Conservation (phyloP, 1,140 invertebrate genomes). For the Calliphora vicina region DNA sequence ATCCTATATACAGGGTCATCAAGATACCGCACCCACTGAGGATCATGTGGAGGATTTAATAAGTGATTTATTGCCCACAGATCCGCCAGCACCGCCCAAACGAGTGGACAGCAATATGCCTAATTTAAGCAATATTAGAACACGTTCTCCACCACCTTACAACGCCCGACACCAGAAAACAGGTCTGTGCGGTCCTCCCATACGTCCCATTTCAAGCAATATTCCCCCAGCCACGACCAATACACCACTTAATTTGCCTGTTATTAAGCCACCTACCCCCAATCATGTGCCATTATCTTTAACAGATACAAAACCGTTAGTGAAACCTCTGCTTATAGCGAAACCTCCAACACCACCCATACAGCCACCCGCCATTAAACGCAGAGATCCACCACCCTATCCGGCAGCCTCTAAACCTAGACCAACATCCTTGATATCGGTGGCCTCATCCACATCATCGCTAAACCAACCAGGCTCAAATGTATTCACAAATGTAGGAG, state of each 20-base stretch:
- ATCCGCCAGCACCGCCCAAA: conserved; percentile 71
- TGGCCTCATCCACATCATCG: conserved; percentile 45
- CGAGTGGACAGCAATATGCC: conserved; percentile 68
- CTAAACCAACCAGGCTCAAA: conserved; percentile 14
- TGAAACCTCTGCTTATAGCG: background rate
- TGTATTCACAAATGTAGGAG: conserved; percentile 43
- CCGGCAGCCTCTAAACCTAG: conserved; percentile 63
- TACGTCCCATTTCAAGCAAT: conserved; percentile 40
- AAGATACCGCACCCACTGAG: conserved; percentile 66
- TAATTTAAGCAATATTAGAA: conserved; percentile 41
- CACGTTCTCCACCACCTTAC: conserved; percentile 65
- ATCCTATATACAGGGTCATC: conserved; percentile 67
- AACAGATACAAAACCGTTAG: background rate
- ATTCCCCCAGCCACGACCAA: conserved; percentile 30
- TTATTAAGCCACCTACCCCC: conserved; percentile 10
- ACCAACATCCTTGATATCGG: conserved; percentile 59
- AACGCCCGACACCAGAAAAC: conserved; percentile 63
- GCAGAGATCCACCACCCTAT: conserved; percentile 68
- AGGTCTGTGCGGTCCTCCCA: conserved; percentile 55
- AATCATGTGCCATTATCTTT: conserved; percentile 34
- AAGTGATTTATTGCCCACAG: conserved; percentile 57
- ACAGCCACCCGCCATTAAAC: conserved; percentile 29
- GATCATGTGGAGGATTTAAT: conserved; percentile 56
- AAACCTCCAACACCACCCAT: conserved; percentile 36
- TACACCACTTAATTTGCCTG: conserved; percentile 33